Evolutionary conservation across 2,888 invertebrate genomes (phyloP), one percentile per base, ranked within the genome.

Genomic region (Yponomeuta malinellus): DNA sequence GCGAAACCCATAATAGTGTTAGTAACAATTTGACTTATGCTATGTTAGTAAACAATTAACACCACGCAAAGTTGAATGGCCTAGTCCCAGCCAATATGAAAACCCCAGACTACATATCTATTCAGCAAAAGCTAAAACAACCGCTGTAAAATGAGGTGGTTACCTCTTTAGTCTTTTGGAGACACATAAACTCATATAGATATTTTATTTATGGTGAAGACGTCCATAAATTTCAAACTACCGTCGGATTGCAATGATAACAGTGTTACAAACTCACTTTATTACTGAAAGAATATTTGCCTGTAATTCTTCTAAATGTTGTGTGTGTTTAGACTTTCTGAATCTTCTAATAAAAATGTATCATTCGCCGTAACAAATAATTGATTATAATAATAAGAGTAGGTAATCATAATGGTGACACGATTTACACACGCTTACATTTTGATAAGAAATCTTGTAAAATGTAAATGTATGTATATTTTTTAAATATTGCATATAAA

Each of bases 241-340:
- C 12, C n/a, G 31, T 2, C 12, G 8, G 12, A 10, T 4, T 33
- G 33, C 29, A 64, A n/a, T 10, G 10, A 31, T 64, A 63, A 23
- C 23, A n/a, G 23, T 10, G 2, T 31, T 64, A 5, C 2, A 29
- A 29, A 12, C 12, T 65, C 31, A 31, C 29, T 8, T 65, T 10
- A 31, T 33, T 65, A 29, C 5, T 65, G 4, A 31, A 29, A 31
- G 37, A 75, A 71, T 75, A 74, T 76, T 77, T 31, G 15, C 37
- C 43, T 37, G 43, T 43, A 10, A 75, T 76, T 78, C 83, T 76
- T 78, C 83, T 85, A 75, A 79, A 78, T 86, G 86, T 85, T 76
- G 86, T 86, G 83, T 79, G 85, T 86, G 82, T 79, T 75, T 85
- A 86, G 85, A 82, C 71, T 78, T 80, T 76, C 23, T 10, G n/a